phyloP scores from a whole-genome alignment of 1,140 invertebrate genomes.

The Ooceraea biroi region DNA sequence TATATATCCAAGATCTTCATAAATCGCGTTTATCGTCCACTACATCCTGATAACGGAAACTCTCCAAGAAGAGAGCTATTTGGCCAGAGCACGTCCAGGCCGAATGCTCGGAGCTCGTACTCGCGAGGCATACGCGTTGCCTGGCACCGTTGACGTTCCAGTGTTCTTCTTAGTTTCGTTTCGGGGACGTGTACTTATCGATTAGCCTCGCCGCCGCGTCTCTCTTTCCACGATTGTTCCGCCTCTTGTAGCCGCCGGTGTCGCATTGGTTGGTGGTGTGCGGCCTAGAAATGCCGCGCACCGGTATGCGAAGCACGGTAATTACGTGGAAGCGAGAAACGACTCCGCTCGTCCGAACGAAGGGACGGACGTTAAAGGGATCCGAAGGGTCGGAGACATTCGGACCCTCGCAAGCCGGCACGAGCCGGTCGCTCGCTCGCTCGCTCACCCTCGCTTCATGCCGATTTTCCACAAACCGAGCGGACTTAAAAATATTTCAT shows the following conservation, averaged over 20 bases:
- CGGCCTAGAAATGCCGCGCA: slow-evolving; percentile 68
- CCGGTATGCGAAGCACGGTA: slow-evolving; percentile 74
- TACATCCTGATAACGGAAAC: background rate
- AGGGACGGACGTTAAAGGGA: slow-evolving; percentile 40
- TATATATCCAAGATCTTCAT: background rate
- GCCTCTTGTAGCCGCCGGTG: slow-evolving; percentile 68
- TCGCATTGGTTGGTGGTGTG: slow-evolving; percentile 63
- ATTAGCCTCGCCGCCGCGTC: slow-evolving; percentile 64
- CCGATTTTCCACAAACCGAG: slow-evolving; percentile 37
- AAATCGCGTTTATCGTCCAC: background rate
- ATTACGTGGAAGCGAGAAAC: slow-evolving; percentile 70
- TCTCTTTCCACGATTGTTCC: slow-evolving; percentile 75
- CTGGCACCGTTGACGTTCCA: slow-evolving; percentile 46
- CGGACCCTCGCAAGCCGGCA: no score
- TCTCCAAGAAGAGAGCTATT: background rate
- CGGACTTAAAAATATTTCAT: slow-evolving; percentile 55
- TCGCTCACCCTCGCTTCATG: slow-evolving; percentile 1
- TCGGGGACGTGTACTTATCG: slow-evolving; percentile 73
- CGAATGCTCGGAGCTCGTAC: background rate
- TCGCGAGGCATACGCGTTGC: background rate
- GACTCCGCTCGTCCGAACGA: slow-evolving; percentile 47
- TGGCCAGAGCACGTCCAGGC: background rate
- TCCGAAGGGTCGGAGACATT: slow-evolving; percentile 57
- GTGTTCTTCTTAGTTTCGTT: slow-evolving; percentile 72
- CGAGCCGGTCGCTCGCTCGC: background rate